A percentile compares a stretch with the other conserved stretches of the same genome.
phyloP scores from a whole-genome alignment of 2,888 invertebrate species.

The Clunio marinus region DNA sequence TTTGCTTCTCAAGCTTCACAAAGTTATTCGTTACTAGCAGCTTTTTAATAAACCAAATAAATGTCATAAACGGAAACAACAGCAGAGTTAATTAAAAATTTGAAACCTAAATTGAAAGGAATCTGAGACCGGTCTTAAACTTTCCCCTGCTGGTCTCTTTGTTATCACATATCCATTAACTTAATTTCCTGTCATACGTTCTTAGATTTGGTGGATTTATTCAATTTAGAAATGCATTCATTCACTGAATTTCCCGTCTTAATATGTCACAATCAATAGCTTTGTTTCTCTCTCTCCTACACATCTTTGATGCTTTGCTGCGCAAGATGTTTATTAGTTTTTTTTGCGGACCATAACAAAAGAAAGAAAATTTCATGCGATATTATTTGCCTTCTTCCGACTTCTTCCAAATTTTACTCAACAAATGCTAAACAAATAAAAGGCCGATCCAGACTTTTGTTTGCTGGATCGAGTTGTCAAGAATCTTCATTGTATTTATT shows the following conservation, averaged over 20 bases:
- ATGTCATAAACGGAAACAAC: no score
- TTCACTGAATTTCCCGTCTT: slow-evolving; percentile 21
- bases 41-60: no score
- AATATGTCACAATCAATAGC: not conserved
- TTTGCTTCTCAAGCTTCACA: no score
- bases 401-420: not conserved
- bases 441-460: not conserved
- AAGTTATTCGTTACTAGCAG: no score
- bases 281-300: not conserved
- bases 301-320: not conserved
- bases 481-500: not conserved
- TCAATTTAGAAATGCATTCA: slow-evolving; percentile 28
- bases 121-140: no score
- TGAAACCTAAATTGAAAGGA: no score
- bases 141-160: slow-evolving; percentile 10
- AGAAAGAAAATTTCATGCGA: slow-evolving; percentile 9
- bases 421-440: slow-evolving; percentile 7
- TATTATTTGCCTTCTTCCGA: not conserved
- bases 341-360: slow-evolving; percentile 36
- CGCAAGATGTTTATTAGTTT: slow-evolving; percentile 23
- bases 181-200: slow-evolving; percentile 29
- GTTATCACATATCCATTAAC: slow-evolving; percentile 35
- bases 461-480: not conserved
- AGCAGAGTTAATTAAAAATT: no score
- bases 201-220: slow-evolving; percentile 16